These are phyloP conservation scores for Laticauda colubrina DNA, from an alignment of 2,113 vertebrate species.

Conservation along the genomic window DNA sequence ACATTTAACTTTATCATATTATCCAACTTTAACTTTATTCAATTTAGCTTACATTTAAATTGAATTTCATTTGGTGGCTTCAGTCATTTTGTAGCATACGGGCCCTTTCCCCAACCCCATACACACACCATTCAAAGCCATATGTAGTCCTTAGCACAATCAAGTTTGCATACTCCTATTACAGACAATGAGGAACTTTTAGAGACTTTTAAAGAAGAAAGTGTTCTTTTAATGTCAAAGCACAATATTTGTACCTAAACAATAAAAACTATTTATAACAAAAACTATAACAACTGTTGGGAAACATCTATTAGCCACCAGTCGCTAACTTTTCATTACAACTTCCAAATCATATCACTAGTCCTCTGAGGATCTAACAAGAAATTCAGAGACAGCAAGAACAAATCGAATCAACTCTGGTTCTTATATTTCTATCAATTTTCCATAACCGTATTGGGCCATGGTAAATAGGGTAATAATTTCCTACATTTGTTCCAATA, in stretches of 20 bases:
- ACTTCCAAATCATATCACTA: background rate
- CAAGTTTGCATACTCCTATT: background rate
- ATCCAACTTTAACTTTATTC: background rate
- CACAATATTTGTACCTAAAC: background rate
- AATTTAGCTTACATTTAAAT: background rate
- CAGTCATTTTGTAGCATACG: background rate
- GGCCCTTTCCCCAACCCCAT: background rate
- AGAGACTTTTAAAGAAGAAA: background rate
- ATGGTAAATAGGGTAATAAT: background rate
- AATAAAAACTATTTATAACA: background rate
- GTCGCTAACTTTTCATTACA: background rate
- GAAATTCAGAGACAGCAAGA: slow-evolving; percentile 4
- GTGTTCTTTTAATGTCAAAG: background rate
- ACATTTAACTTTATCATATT: background rate
- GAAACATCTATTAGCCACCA: background rate
- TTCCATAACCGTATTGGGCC: background rate
- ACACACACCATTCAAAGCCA: background rate
- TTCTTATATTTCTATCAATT: background rate
- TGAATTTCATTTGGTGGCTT: background rate
- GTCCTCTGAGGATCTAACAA: background rate
- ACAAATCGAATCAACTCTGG: background rate
- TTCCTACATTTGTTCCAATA: background rate
- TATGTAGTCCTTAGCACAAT: background rate
- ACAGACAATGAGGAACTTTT: background rate
- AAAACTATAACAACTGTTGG: too few relatives aligned